These are phyloP conservation scores for Brachionus manjavacas DNA, from an alignment of 1,140 invertebrate genomes.

Conservation along the genomic window DNA sequence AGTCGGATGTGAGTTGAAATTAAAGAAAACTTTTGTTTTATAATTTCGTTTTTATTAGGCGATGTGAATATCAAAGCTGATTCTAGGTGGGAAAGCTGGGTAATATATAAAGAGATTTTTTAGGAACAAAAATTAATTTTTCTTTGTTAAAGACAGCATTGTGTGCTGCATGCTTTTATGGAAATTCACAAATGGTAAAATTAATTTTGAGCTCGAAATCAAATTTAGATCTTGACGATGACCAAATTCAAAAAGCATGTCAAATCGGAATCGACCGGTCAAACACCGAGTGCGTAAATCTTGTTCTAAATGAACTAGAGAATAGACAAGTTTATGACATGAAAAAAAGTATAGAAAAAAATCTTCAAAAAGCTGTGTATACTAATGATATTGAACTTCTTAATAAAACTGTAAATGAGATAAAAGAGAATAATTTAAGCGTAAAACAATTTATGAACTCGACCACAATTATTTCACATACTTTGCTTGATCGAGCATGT, in stretches of 20 bases:
- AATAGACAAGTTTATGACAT: neutral
- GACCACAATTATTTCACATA: neutral
- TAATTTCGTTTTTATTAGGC: neutral
- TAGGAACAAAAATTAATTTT: neutral
- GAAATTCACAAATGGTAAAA: neutral
- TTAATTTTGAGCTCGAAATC: slow-evolving; percentile 11
- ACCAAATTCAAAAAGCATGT: slow-evolving; percentile 11
- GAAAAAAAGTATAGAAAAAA: slow-evolving; percentile 2
- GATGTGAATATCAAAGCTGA: slow-evolving; percentile 35
- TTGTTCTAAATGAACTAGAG: slow-evolving; percentile 19
- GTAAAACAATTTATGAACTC: slow-evolving; percentile 39
- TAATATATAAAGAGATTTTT: neutral
- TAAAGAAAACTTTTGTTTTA: neutral
- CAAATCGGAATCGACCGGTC: slow-evolving; percentile 14
- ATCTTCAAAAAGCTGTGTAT: slow-evolving; percentile 29
- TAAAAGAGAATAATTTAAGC: slow-evolving; percentile 23
- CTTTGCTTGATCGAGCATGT: slow-evolving; percentile 19
- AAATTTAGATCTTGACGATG: slow-evolving; percentile 15
- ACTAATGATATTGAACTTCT: neutral
- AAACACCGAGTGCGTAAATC: slow-evolving; percentile 30
- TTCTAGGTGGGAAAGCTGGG: slow-evolving; percentile 33
- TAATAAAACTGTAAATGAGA: neutral
- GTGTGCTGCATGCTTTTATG: slow-evolving; percentile 1
- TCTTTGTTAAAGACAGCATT: slow-evolving; percentile 15
- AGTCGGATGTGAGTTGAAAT: neutral